Base-by-base conservation (phyloP, 2,888 invertebrate species). In the Drosophila histrio region DNA sequence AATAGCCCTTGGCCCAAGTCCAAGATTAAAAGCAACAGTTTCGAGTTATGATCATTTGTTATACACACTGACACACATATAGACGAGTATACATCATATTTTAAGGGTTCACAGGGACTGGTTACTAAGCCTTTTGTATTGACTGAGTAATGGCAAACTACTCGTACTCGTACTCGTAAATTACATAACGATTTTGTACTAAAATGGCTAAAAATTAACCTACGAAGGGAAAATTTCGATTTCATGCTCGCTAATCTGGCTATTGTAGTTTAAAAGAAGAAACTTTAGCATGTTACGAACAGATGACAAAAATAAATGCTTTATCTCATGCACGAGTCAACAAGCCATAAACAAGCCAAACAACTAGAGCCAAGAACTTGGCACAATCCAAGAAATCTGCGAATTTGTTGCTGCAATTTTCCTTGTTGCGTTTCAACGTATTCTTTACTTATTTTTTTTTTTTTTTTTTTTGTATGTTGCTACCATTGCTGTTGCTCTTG, bases 1-100 rank as follows among this genome's bases (percentile, higher is more conserved):
- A 82, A 82, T 82, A 71, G 82, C 58, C 70, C 59, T 46, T 28
- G 82, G 81, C 85, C 66, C 69, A 67, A 66, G 75, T 80, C 82
- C 85, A 78, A 87, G 87, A 87, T 87, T 82, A 84, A 87, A 82
- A 72, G 82, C 82, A 82, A 82, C 82, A 82, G 82, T 81, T 87
- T 78, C 73, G 56, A 87, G 68, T 67, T 82, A 68, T 81, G 79
- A 85, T 83, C 82, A 83, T 83, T 87, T 87, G 86, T 83, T 81
- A 87, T 77, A 43, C 54, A 62, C 34, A 50, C 39, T 43, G 22
- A 24, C 7, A 24, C 22, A 15, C 21, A 22, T 17, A 28, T 8
- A 22, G 11, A 15, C 2, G 22, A 24, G 13, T 2, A 39, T 46
- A 41, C 26, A 54, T 61, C 47, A 73, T 62, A 43, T 57, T 68